Evolutionary conservation across 2,797 vertebrate species (phyloP).

Genomic region (Alosa sapidissima): DNA sequence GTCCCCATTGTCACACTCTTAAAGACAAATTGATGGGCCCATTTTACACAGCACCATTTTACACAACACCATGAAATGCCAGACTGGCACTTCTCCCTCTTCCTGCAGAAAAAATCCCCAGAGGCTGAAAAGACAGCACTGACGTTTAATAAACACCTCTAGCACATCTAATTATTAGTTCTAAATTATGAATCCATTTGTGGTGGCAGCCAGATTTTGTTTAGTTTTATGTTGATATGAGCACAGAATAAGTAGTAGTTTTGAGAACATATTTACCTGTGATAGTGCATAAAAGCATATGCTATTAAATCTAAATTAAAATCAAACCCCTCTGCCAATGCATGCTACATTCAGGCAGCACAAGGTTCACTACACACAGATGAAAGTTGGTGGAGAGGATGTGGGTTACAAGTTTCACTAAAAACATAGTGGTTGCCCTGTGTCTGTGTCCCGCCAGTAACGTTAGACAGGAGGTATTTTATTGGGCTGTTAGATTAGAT

Average conservation of each 20-base stretch:
- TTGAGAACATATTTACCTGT: background rate
- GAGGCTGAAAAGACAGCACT: background rate
- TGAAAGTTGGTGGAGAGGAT: background rate
- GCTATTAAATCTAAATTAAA: background rate
- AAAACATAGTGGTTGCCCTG: slow-evolving; percentile 8
- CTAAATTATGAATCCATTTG: background rate
- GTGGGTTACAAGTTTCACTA: slow-evolving; percentile 15
- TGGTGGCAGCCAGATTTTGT: background rate
- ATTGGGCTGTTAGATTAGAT: background rate
- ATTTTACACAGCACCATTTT: background rate
- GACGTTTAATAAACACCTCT: background rate
- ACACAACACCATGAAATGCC: background rate
- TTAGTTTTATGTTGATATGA: background rate
- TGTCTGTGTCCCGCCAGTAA: background rate
- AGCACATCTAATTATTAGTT: background rate
- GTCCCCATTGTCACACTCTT: background rate
- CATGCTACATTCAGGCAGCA: background rate
- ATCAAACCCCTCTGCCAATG: background rate
- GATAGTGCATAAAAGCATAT: background rate
- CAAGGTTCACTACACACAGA: background rate
- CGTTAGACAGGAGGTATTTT: background rate
- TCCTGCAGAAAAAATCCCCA: too few relatives aligned
- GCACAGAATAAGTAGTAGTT: background rate
- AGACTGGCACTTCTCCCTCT: background rate
- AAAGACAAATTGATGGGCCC: background rate